Evolutionary conservation across 1,140 invertebrate genomes (phyloP), one percentile per base, ranked within the genome.

Genomic region (Meloidogyne hapla): DNA sequence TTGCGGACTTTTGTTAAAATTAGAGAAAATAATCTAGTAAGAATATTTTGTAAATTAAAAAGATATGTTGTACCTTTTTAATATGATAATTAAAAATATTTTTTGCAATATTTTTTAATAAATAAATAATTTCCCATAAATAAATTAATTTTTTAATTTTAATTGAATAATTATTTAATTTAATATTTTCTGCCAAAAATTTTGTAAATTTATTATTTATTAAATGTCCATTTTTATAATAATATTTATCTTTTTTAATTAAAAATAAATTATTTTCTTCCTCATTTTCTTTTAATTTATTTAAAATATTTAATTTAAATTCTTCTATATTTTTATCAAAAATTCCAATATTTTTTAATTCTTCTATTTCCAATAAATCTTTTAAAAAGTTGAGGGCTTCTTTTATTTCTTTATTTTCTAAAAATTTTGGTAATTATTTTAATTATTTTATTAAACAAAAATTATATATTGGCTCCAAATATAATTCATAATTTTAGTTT

Each of bases 261-360:
- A n/a, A 8, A 56, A 56, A 56, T n/a, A 56, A n/a, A 6, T 56
- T 56, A 56, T 56, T 56, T 56, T n/a, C 18, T 56, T 56, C 18
- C 0, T 5, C 33, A 33, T 33, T 33, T 33, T 33, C 18, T 3
- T 56, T 56, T 3, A 56, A n/a, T 56, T 56, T 56, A 21, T 56
- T 56, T 56, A 6, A n/a, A 56, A 56, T 56, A 56, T 56, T 56
- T 56, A 56, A 56, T 56, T 56, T n/a, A 56, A 56, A 56, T 56
- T n/a, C 18, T 6, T 56, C 48, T n/a, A 56, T 21, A 56, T 56
- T n/a, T 56, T 56, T 56, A n/a, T 56, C n/a, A 56, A 56, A 56
- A 15, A 56, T 56, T n/a, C 18, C n/a, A n/a, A 56, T n/a, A 18
- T 48, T 15, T 15, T 48, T 56, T 56, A n/a, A 18, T 56, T 56